phyloP scores from a whole-genome alignment of 1,140 invertebrate species.

The Macrocentrus cingulum region DNA sequence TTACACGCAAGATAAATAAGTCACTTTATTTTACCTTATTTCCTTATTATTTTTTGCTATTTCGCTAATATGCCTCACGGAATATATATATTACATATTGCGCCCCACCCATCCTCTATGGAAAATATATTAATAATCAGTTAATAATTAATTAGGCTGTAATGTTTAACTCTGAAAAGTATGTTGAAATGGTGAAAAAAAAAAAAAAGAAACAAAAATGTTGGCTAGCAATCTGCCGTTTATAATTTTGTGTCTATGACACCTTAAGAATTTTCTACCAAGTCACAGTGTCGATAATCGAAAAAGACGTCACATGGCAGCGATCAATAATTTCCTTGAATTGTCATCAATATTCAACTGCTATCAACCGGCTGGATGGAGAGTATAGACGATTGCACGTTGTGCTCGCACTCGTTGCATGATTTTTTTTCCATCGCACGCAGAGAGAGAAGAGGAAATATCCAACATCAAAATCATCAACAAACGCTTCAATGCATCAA shows the following conservation, averaged over 20 bases:
- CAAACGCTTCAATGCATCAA: too few relatives aligned
- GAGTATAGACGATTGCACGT: too few relatives aligned
- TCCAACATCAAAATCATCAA: background rate
- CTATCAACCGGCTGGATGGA: background rate
- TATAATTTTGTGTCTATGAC: background rate
- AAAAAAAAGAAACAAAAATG: too few relatives aligned
- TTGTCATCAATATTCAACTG: background rate
- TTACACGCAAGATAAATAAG: slow-evolving; percentile 47
- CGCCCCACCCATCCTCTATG: background rate
- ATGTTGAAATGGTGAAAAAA: slow-evolving; percentile 49
- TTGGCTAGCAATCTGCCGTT: slow-evolving; percentile 55
- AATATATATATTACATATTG: slow-evolving; percentile 4
- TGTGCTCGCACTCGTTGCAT: background rate
- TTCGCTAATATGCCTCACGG: slow-evolving; percentile 1
- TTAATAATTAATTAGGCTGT: slow-evolving; percentile 36
- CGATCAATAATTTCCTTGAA: background rate
- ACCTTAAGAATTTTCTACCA: background rate
- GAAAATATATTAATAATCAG: slow-evolving; percentile 6
- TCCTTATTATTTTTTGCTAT: slow-evolving; percentile 19
- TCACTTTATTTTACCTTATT: slow-evolving; percentile 43
- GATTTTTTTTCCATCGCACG: background rate
- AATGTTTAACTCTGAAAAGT: slow-evolving; percentile 55
- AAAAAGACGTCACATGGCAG: background rate
- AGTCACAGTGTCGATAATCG: background rate
- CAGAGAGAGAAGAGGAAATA: background rate